phyloP scores from a whole-genome alignment of 2,888 invertebrate genomes.

The Cremastinae sp. region DNA sequence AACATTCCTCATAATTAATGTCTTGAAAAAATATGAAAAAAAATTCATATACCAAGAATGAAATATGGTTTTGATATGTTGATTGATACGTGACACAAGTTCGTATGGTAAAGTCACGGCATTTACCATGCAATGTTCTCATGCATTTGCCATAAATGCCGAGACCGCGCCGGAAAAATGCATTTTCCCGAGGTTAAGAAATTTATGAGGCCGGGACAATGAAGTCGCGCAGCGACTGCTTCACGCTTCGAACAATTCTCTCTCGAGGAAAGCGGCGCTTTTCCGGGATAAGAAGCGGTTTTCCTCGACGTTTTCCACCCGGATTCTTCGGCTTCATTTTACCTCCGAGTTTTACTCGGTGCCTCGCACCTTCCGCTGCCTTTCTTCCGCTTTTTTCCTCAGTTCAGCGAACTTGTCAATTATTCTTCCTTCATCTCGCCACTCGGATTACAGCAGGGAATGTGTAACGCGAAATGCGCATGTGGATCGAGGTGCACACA shows the following conservation, averaged over 20 bases:
- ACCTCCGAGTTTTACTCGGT: neutral
- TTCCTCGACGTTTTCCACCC: conserved; percentile 42
- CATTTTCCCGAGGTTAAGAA: conserved; percentile 75
- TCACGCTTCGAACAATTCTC: conserved; percentile 60
- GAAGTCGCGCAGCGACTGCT: conserved; percentile 64
- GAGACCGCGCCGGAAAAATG: conserved; percentile 73
- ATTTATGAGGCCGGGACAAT: conserved; percentile 76
- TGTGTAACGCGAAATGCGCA: too few relatives aligned
- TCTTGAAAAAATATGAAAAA: too few relatives aligned
- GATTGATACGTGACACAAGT: too few relatives aligned
- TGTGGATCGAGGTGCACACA: too few relatives aligned
- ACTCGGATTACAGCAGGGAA: too few relatives aligned
- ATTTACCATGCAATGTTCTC: conserved; percentile 3
- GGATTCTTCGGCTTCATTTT: conserved; percentile 27
- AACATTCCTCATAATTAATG: too few relatives aligned
- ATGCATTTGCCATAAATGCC: conserved; percentile 38
- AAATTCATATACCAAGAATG: too few relatives aligned
- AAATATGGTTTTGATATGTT: too few relatives aligned
- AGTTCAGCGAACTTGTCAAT: too few relatives aligned
- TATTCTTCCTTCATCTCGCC: too few relatives aligned
- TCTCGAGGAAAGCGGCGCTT: conserved; percentile 62
- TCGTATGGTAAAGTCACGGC: too few relatives aligned
- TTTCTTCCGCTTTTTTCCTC: neutral
- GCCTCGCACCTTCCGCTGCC: too few relatives aligned
- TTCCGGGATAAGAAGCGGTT: conserved; percentile 40